Conservation (phyloP, 1,140 invertebrate genomes). For the Saxidomus purpurata region DNA sequence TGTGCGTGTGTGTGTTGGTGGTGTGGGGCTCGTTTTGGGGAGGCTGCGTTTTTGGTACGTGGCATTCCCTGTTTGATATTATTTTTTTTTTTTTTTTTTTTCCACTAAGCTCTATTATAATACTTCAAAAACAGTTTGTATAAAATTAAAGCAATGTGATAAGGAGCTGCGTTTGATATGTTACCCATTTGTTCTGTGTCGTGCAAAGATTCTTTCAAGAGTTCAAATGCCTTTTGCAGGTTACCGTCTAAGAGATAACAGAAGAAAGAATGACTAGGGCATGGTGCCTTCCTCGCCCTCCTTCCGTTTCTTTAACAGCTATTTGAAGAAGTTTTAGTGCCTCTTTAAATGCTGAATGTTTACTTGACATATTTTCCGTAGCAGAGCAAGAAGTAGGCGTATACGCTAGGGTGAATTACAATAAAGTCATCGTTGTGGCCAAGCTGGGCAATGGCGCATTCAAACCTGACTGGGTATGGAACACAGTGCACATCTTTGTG, state of each 20-base stretch:
- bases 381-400: not conserved
- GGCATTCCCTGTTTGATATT: no score
- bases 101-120: no score
- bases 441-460: not conserved
- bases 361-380: not conserved
- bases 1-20: no score
- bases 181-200: not conserved
- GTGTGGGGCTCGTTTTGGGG: no score
- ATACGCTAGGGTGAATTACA: not conserved
- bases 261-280: not conserved
- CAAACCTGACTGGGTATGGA: not conserved
- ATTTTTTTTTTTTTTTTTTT: no score
- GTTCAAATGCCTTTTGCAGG: not conserved
- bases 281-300: not conserved
- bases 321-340: not conserved
- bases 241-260: not conserved
- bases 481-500: not conserved
- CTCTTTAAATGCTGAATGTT: not conserved
- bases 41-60: no score
- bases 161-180: not conserved
- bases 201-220: not conserved
- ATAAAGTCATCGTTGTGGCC: not conserved
- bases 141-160: not conserved
- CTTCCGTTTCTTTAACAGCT: not conserved
- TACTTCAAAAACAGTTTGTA: no score